These are phyloP conservation scores for Montifringilla adamsi DNA, from an alignment of 2,113 vertebrate species.

Conservation along the genomic window DNA sequence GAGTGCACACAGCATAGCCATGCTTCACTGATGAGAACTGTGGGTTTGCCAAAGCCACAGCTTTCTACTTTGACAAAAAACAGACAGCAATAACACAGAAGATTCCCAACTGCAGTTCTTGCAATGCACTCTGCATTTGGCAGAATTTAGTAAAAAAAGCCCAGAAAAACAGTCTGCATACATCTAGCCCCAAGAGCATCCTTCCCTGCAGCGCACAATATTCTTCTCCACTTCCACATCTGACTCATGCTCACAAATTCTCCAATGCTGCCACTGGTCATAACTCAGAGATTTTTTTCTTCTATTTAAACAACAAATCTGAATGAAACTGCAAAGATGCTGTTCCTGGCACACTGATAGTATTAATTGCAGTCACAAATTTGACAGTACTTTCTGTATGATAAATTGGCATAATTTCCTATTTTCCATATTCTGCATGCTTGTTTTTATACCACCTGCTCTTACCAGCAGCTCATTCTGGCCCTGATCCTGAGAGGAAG, in stretches of 20 bases:
- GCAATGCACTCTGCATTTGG: background rate
- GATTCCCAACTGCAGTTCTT: background rate
- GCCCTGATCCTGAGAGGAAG: background rate
- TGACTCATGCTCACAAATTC: background rate
- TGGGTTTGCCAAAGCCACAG: background rate
- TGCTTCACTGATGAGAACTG: background rate
- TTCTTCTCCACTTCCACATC: background rate
- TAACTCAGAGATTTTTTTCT: background rate
- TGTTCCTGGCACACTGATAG: background rate
- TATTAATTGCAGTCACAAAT: slow-evolving; percentile 13
- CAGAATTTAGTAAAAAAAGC: background rate
- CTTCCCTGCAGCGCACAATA: background rate
- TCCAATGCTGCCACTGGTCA: background rate
- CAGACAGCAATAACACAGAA: background rate
- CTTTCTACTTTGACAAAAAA: background rate
- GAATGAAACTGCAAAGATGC: background rate
- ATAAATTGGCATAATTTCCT: background rate
- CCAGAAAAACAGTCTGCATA: background rate
- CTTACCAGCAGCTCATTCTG: background rate
- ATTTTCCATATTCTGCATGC: background rate
- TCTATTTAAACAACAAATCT: background rate
- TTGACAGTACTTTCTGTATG: background rate
- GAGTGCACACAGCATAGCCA: background rate
- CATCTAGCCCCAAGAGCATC: background rate
- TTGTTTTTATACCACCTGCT: background rate